Base-by-base conservation (phyloP, 2,113 vertebrate species). In the Tiliqua scincoides region DNA sequence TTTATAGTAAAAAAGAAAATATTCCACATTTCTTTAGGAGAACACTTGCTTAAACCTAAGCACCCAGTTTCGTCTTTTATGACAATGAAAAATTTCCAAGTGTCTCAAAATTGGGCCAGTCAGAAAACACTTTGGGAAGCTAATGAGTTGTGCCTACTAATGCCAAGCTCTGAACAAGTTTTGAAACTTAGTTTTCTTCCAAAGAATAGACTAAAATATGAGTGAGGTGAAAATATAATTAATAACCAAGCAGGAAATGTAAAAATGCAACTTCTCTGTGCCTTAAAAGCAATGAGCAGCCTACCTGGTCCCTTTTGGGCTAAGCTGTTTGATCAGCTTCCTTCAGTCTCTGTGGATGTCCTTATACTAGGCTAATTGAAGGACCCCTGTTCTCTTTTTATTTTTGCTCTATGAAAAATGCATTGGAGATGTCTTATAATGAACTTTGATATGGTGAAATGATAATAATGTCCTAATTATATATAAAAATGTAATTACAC, bases 381-480 rank as follows among this genome's bases (percentile, higher is more conserved):
- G 97, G 96, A 97, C 92, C 96, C 94, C 95, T 96, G 96, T 97
- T 96, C 97, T 96, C 95, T 95, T 96, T 95, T 97, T 96, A 97
- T 97, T 97, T 96, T 96, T 96, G 91, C 95, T 95, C 95, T 94
- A 97, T 97, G 93, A 97, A 97, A 97, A 97, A 97, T 97, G 95
- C 94, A 97, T 97, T 89, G 94, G 91, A 91, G 93, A 96, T 96
- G 96, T 97, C 96, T 97, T 94, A 96, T 97, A 97, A 97, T 97
- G 96, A 97, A 97, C 96, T 97, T 96, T 96, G 96, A 97, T 97
- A 97, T 96, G 95, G 94, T 93, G 96, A 97, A 97, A 97, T 97
- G 96, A 97, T 97, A 97, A 97, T 97, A 97, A 97, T 97, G 96
- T 97, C 96, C 95, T 97, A 97, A 97, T 97, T 97, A 97, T 96